A percentile compares a stretch with the other conserved stretches of the same genome.
phyloP scores from a whole-genome alignment of 2,888 invertebrate species.

The Aphrophora alni region DNA sequence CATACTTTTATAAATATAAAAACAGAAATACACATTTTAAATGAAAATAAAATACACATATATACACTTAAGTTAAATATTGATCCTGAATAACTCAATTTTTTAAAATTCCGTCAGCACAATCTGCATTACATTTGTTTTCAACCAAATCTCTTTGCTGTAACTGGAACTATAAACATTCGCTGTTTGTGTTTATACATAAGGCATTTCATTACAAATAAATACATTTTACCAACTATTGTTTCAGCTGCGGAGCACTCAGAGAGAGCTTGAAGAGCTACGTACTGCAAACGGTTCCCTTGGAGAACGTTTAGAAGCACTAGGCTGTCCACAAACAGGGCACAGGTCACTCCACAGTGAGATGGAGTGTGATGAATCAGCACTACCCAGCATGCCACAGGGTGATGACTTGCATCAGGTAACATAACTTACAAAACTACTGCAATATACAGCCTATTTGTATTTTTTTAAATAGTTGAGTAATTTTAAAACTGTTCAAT shows the following conservation, averaged over 20 bases:
- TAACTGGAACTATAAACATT: too few species aligned
- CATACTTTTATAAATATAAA: too few species aligned
- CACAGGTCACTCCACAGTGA: conserved; percentile 85
- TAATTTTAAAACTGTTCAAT: neutral
- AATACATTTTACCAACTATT: neutral
- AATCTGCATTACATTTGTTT: too few species aligned
- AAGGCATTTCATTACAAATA: too few species aligned
- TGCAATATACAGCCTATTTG: neutral
- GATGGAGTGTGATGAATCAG: conserved; percentile 75
- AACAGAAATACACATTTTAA: too few species aligned
- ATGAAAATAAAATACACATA: too few species aligned
- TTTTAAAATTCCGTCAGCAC: too few species aligned
- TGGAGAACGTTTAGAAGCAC: conserved; percentile 70
- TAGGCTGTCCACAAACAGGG: conserved; percentile 55
- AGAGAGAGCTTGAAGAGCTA: conserved; percentile 73
- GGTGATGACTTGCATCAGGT: conserved; percentile 52
- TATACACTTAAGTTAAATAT: too few species aligned
- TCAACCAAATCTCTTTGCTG: too few species aligned
- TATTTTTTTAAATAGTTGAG: neutral
- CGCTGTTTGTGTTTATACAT: too few species aligned
- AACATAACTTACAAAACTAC: neutral
- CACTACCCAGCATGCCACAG: conserved; percentile 35
- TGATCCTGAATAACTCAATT: too few species aligned
- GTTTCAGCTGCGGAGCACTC: conserved; percentile 50
- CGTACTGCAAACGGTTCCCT: conserved; percentile 74